These are phyloP conservation scores for Phaonia tiefii DNA, from an alignment of 2,888 invertebrate genomes.

Conservation along the genomic window DNA sequence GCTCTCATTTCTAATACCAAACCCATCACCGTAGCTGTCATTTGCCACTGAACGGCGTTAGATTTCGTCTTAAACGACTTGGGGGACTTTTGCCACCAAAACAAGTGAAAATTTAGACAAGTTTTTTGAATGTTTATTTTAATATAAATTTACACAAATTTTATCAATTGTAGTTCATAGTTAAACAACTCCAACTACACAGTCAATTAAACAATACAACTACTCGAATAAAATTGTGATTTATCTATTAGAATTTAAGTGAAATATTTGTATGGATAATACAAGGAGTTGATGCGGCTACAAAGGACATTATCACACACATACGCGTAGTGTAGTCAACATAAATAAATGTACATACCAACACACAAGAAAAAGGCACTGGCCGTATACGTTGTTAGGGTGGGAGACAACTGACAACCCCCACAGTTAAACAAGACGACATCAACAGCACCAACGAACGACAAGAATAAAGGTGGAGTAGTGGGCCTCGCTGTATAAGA, in stretches of 20 bases:
- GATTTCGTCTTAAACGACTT: background rate
- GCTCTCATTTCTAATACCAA: too few relatives aligned
- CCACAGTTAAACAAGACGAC: background rate
- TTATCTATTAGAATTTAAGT: slow-evolving; percentile 34
- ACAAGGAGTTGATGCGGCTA: background rate
- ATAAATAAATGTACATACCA: slow-evolving; percentile 23
- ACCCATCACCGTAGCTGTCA: too few relatives aligned
- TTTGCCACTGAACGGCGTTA: background rate
- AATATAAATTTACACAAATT: too few relatives aligned
- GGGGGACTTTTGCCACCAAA: slow-evolving; percentile 37
- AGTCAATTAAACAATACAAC: slow-evolving; percentile 45
- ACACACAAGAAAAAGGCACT: slow-evolving; percentile 2
- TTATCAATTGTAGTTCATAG: too few relatives aligned
- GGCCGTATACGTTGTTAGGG: slow-evolving; percentile 9
- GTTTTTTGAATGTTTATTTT: too few relatives aligned
- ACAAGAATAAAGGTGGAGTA: slow-evolving; percentile 3
- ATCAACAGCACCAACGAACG: background rate
- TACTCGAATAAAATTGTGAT: slow-evolving; percentile 35
- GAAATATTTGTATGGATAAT: background rate
- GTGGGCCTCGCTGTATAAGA: too few relatives aligned
- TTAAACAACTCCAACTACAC: slow-evolving; percentile 3
- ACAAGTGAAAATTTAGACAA: slow-evolving; percentile 40
- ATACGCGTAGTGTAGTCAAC: background rate
- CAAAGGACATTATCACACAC: background rate
- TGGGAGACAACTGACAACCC: background rate